Evolutionary conservation across 1,140 invertebrate species (phyloP), one percentile per base, ranked within the genome.

Genomic region (Acyrthosiphon pisum): DNA sequence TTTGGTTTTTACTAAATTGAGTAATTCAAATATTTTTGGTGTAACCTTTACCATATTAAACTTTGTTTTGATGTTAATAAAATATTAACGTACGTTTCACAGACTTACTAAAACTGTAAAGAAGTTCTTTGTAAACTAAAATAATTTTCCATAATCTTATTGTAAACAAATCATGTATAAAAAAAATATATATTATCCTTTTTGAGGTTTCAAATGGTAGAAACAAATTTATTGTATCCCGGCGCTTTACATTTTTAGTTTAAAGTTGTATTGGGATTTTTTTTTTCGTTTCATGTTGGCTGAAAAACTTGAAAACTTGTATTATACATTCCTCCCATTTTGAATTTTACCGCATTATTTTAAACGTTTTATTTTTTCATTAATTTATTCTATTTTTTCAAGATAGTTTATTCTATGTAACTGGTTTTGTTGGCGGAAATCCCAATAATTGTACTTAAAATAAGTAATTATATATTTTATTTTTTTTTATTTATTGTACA

Each of bases 1-100:
- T 46, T 90, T 90, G 14, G 20, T 68, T 68, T 46, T 90, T 30
- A 44, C 35, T 60, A n/a, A 37, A 44, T n/a, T 68, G 26, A 44
- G 30, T 44, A n/a, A 46, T 90, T 60, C 26, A 44, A 60, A 46
- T 68, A 44, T 44, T 23, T 68, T n/a, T 35, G 89, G 30, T 46
- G 53, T 90, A 68, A 90, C 60, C 20, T 90, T 90, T 90, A 68
- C 37, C 41, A 44, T 90, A 18, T 68, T 89, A 53, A 89, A 53
- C 41, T 53, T 89, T 53, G 35, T 53, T 53, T 53, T 37, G 18
- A 53, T 56, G 22, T 89, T 41, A 56, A 89, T 89, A 89, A 37
- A 37, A 89, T 56, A 56, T 89, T 89, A 30, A 89, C 1, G 35
- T 89, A 35, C 8, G 22, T 18, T 86, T 37, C 22, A 14, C n/a